Conservation (phyloP, 2,888 invertebrate genomes). For the Margaritifera margaritifera region DNA sequence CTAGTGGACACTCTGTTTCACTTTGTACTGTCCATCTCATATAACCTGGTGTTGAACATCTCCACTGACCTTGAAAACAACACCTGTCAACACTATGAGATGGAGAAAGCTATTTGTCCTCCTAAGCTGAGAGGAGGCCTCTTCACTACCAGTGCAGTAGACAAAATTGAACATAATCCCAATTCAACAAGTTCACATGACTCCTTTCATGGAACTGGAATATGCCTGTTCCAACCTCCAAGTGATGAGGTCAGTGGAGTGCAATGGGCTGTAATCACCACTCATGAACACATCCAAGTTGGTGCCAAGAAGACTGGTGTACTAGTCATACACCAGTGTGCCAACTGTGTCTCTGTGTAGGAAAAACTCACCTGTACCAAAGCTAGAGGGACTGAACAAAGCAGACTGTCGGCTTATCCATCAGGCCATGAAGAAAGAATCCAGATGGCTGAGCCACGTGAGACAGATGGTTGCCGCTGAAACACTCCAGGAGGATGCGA, state of each 20-base stretch:
- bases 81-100: conserved; percentile 14
- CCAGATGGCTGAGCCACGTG: no score
- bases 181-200: conserved; percentile 31
- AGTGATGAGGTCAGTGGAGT: conserved; percentile 10
- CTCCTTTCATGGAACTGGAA: no score
- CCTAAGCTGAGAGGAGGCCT: conserved; percentile 17
- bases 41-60: conserved; percentile 29
- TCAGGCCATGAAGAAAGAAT: no score
- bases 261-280: background rate
- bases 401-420: no score
- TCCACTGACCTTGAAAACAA: conserved; percentile 17
- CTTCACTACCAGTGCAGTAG: conserved; percentile 34
- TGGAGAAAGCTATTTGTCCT: conserved; percentile 30
- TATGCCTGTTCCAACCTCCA: no score
- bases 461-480: no score
- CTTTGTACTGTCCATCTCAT: conserved; percentile 32
- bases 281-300: background rate
- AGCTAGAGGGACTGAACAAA: no score
- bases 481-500: no score
- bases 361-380: no score
- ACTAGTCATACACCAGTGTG: no score
- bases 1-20: conserved; percentile 16
- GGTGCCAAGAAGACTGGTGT: no score
- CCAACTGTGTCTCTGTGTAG: no score
- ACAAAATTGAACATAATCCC: conserved; percentile 42